phyloP scores from a whole-genome alignment of 1,140 invertebrate species.

The Drosophila varians region DNA sequence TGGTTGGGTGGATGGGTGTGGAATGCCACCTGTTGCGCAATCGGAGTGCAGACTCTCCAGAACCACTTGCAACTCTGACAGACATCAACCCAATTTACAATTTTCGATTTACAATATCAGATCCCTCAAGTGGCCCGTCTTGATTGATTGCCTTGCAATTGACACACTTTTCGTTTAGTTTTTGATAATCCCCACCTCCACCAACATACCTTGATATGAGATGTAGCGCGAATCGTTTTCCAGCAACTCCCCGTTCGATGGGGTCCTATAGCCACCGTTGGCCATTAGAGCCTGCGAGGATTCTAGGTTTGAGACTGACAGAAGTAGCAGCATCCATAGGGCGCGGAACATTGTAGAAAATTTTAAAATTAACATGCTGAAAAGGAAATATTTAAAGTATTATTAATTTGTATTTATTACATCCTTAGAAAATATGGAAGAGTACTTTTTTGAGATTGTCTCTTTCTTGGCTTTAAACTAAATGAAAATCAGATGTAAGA shows the following conservation, averaged over 20 bases:
- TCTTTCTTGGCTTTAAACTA: no score
- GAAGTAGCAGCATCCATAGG: conserved; percentile 38
- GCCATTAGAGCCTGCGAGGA: conserved; percentile 19
- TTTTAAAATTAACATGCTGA: conserved; percentile 77
- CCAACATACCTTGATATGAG: conserved; percentile 84
- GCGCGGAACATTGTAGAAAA: conserved; percentile 62
- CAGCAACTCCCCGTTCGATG: conserved; percentile 66
- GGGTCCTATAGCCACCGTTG: conserved; percentile 30
- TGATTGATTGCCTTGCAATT: conserved; percentile 75
- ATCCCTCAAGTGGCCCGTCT: conserved; percentile 25
- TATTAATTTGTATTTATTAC: background rate
- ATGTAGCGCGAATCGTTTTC: conserved; percentile 83
- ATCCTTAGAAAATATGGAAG: no score
- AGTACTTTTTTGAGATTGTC: no score
- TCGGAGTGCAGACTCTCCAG: conserved; percentile 32
- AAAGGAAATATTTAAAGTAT: conserved; percentile 17
- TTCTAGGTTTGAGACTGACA: conserved; percentile 42
- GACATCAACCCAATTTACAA: conserved; percentile 64
- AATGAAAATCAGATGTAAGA: background rate
- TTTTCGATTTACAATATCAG: conserved; percentile 2
- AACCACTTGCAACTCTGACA: conserved; percentile 58
- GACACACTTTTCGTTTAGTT: conserved; percentile 56
- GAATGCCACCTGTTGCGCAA: conserved; percentile 46
- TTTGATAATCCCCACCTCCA: conserved; percentile 57
- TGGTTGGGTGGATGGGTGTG: conserved; percentile 1